Evolutionary conservation across 2,797 vertebrate species (phyloP).

Genomic region (Falco peregrinus): DNA sequence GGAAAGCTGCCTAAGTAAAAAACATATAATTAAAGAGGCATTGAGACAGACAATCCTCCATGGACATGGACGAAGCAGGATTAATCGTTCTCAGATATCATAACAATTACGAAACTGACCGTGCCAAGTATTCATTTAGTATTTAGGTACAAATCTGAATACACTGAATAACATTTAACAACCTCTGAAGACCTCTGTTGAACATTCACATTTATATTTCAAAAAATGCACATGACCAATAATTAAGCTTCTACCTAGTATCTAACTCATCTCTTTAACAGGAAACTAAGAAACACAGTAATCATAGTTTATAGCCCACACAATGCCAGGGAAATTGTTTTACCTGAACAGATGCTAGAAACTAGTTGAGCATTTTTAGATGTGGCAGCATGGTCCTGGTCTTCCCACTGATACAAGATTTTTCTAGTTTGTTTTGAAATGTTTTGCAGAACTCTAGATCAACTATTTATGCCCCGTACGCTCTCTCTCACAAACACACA

Average conservation of each 20-base stretch:
- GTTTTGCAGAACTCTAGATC: neutral
- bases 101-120: neutral
- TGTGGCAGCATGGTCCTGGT: neutral
- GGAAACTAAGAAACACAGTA: slow-evolving; percentile 20
- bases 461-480: neutral
- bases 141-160: slow-evolving; percentile 2
- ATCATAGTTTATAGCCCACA: neutral
- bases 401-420: neutral
- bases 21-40: neutral
- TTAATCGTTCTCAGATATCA: slow-evolving; percentile 7
- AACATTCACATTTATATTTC: neutral
- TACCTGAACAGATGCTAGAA: neutral
- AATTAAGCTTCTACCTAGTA: neutral
- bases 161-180: slow-evolving; percentile 1
- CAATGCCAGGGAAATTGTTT: neutral
- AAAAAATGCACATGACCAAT: neutral
- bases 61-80: neutral
- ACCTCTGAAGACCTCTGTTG: neutral
- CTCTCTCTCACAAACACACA: neutral
- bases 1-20: slow-evolving; percentile 1
- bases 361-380: neutral
- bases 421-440: slow-evolving; percentile 6
- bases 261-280: neutral
- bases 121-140: neutral
- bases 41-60: neutral